phyloP scores from a whole-genome alignment of 2,797 vertebrate species.

The Pseudocheirus occidentalis region DNA sequence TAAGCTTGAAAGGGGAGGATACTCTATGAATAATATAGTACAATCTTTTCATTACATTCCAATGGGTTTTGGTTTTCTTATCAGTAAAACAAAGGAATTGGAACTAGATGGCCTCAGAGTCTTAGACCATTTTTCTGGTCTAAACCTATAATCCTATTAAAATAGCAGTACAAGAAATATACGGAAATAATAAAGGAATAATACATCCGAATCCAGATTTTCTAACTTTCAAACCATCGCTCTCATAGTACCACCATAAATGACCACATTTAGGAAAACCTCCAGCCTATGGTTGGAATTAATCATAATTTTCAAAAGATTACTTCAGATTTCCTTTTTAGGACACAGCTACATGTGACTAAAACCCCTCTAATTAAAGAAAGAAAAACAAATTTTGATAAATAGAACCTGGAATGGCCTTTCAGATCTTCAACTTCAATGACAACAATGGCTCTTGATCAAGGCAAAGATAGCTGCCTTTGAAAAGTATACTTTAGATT shows the following conservation, averaged over 20 bases:
- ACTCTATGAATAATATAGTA: neutral
- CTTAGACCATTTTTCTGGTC: neutral
- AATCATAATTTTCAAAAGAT: neutral
- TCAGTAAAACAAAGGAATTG: neutral
- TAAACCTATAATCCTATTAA: neutral
- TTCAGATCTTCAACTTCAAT: constrained; percentile 21
- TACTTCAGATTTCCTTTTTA: neutral
- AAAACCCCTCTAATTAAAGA: constrained; percentile 50
- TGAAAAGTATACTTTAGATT: constrained; percentile 58
- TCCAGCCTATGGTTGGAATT: neutral
- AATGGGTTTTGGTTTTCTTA: neutral
- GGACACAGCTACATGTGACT: neutral
- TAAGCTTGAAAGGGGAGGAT: neutral
- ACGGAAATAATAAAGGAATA: neutral
- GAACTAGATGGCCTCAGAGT: neutral
- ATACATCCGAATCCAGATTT: neutral
- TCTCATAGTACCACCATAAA: neutral
- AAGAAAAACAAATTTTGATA: constrained; percentile 42
- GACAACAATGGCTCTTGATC: constrained; percentile 25
- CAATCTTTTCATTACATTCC: neutral
- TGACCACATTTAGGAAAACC: neutral
- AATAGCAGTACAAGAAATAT: neutral
- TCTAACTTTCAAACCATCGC: neutral
- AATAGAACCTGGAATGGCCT: constrained; percentile 42
- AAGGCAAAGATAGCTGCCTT: constrained; percentile 50